A percentile compares a stretch with the other conserved stretches of the same genome.
These are phyloP conservation scores for Nebria salina DNA, from an alignment of 2,888 invertebrate species.

Conservation along the genomic window DNA sequence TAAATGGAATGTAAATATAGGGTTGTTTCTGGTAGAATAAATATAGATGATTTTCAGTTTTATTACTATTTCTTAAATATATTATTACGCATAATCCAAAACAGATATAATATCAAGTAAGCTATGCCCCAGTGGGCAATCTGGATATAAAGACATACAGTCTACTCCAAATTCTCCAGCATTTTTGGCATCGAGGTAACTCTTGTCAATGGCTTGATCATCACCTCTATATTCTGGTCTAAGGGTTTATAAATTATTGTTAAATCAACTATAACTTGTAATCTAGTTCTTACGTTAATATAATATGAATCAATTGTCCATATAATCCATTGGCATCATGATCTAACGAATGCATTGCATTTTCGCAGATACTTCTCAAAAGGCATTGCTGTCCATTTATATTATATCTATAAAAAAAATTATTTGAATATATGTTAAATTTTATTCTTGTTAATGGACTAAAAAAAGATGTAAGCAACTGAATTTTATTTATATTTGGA, in stretches of 20 bases:
- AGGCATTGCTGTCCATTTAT: slow-evolving; percentile 75
- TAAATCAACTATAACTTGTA: slow-evolving; percentile 5
- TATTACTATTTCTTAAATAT: not conserved
- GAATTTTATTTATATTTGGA: too few relatives aligned
- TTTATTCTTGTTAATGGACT: too few relatives aligned
- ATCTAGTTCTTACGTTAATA: slow-evolving; percentile 73
- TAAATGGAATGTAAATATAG: not conserved
- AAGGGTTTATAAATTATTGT: slow-evolving; percentile 53
- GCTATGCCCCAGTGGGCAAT: slow-evolving; percentile 70
- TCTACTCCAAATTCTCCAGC: slow-evolving; percentile 73
- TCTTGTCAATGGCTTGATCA: slow-evolving; percentile 63
- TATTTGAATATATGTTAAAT: too few relatives aligned
- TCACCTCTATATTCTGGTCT: slow-evolving; percentile 69
- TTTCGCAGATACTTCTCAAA: slow-evolving; percentile 79
- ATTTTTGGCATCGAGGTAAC: slow-evolving; percentile 70
- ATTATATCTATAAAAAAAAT: slow-evolving; percentile 65
- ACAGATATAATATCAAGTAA: slow-evolving; percentile 70
- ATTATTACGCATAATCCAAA: slow-evolving; percentile 41
- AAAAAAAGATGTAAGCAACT: too few relatives aligned
- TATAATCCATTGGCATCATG: slow-evolving; percentile 73
- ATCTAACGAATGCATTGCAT: slow-evolving; percentile 72
- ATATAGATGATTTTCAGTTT: not conserved
- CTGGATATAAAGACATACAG: slow-evolving; percentile 70
- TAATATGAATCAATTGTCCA: slow-evolving; percentile 78
- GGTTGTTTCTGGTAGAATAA: not conserved